Percentiles rank a stretch among this genome's conserved stretches.
Conservation (phyloP, 2,113 vertebrate genomes). For the Rostratula benghalensis region DNA sequence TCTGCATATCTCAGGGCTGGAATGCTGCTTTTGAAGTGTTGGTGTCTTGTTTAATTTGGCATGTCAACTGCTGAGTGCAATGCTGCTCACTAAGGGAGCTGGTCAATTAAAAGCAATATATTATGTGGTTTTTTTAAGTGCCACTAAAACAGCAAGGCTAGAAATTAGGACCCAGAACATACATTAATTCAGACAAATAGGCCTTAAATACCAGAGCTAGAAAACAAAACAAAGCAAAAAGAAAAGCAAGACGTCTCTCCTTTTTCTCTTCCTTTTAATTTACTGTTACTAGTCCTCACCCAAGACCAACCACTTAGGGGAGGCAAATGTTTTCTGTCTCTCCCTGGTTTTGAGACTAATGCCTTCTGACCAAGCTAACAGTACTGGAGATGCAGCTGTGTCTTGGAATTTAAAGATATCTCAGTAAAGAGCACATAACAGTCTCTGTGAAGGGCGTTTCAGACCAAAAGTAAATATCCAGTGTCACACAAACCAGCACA, state of each 20-base stretch:
- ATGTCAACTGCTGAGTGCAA: background rate
- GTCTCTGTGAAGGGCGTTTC: slow-evolving; percentile 1
- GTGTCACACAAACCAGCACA: background rate
- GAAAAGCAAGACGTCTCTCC: background rate
- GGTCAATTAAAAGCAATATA: background rate
- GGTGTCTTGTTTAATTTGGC: background rate
- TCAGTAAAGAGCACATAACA: background rate
- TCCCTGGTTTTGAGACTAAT: background rate
- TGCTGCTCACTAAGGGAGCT: background rate
- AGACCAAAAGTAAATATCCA: background rate
- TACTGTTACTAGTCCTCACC: background rate
- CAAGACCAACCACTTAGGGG: background rate
- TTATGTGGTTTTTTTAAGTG: background rate
- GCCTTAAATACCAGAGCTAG: background rate
- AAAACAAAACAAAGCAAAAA: background rate
- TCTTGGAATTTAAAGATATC: background rate
- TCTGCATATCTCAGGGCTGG: background rate
- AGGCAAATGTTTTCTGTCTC: background rate
- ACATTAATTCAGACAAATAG: background rate
- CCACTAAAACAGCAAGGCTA: background rate
- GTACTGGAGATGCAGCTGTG: background rate
- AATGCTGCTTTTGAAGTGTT: background rate
- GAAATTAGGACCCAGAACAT: background rate
- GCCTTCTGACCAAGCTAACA: background rate
- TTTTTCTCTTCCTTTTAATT: background rate